Evolutionary conservation across 1,140 invertebrate species (phyloP), one percentile per base, ranked within the genome.

Genomic region (Cylas formicarius): DNA sequence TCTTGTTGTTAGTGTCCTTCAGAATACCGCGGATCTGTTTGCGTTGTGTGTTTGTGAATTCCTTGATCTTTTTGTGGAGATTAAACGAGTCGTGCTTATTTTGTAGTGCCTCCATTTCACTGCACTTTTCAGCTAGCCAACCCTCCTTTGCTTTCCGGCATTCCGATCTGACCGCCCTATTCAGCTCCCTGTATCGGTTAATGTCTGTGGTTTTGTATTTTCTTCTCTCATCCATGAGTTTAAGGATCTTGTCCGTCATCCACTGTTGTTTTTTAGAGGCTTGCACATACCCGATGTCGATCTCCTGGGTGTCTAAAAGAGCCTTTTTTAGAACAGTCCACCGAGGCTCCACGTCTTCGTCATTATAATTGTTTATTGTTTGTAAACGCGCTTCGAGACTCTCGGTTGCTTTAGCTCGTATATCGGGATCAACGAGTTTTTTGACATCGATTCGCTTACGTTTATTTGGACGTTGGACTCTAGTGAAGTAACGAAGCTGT

Each of bases 381-480:
- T n/a, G n/a, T n/a, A n/a, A n/a, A n/a, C n/a, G n/a, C n/a, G n/a
- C n/a, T n/a, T n/a, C n/a, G n/a, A n/a, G n/a, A n/a, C n/a, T n/a
- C n/a, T n/a, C n/a, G n/a, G n/a, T n/a, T n/a, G n/a, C n/a, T 36
- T 13, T 36, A 14, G 34, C 34, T 36, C 9, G 18, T 36, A 36
- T 7, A n/a, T 36, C 34, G 18, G 34, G 34, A 36, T 36, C 34
- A 36, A 36, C 10, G 23, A 36, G 34, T 36, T 21, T 36, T 19
- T 19, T 36, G 34, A 21, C 34, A 20, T 36, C 34, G 34, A 19
- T 14, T 19, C 34, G 34, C 34, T 36, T 36, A 36, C 6, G 18
- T 36, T 36, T 36, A 36, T 36, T 36, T 36, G 18, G 34, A 36
- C 34, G 34, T 36, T 21, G 34, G 34, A 36, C 34, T 36, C 34